Conservation (phyloP, 2,888 invertebrate species). For the Marasmarcha lunaedactyla region DNA sequence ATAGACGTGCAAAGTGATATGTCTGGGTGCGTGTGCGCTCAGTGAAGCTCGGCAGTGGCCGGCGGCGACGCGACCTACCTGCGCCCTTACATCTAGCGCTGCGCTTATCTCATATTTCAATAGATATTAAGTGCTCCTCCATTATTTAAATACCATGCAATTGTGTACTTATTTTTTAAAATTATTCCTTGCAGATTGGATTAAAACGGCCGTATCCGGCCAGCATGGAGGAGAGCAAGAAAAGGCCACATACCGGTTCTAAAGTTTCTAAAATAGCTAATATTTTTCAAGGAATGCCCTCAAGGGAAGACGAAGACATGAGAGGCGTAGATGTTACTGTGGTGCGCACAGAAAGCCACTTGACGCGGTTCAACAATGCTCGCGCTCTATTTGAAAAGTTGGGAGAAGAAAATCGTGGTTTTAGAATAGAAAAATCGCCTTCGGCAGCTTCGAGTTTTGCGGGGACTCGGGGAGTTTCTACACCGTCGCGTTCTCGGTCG, state of each 20-base stretch:
- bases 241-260: slow-evolving; percentile 74
- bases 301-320: slow-evolving; percentile 64
- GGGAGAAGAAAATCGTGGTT: slow-evolving; percentile 78
- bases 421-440: slow-evolving; percentile 70
- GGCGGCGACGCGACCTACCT: slow-evolving; percentile 38
- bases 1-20: slow-evolving; percentile 39
- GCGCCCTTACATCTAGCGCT: slow-evolving; percentile 30
- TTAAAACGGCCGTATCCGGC: slow-evolving; percentile 62
- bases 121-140: slow-evolving; percentile 21
- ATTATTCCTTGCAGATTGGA: slow-evolving; percentile 42
- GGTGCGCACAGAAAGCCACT: slow-evolving; percentile 88
- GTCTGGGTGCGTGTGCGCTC: slow-evolving; percentile 26
- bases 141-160: slow-evolving; percentile 21
- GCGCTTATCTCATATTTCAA: slow-evolving; percentile 31
- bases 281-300: slow-evolving; percentile 85
- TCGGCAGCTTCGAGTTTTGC: slow-evolving; percentile 68
- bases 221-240: slow-evolving; percentile 78
- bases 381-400: slow-evolving; percentile 92
- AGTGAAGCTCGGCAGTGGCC: slow-evolving; percentile 31
- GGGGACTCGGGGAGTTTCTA: slow-evolving; percentile 64
- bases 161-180: neutral
- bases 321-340: slow-evolving; percentile 75
- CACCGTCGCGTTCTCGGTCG: slow-evolving; percentile 71
- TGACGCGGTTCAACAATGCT: slow-evolving; percentile 92
- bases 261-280: slow-evolving; percentile 94